These are phyloP conservation scores for Canis aureus DNA, from an alignment of 2,113 vertebrate species.

Conservation along the genomic window DNA sequence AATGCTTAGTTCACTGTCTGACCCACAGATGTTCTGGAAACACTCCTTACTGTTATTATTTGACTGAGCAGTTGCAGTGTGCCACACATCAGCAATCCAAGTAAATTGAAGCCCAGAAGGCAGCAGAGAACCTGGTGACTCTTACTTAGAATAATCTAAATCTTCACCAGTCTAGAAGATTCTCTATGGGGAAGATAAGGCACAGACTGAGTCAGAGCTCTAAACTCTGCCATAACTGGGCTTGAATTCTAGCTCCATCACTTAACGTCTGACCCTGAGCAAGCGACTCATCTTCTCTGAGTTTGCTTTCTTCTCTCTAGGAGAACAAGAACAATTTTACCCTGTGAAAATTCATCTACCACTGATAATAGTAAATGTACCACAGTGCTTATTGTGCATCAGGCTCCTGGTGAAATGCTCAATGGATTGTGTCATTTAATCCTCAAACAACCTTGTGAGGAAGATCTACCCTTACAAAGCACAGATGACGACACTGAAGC, in stretches of 20 bases:
- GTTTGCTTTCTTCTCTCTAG: background rate
- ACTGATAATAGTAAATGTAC: background rate
- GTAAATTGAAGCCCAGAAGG: background rate
- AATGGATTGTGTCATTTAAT: background rate
- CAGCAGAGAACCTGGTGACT: background rate
- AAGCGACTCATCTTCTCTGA: background rate
- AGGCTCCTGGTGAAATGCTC: background rate
- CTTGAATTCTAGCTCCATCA: background rate
- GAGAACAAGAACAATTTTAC: background rate
- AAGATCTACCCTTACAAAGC: background rate
- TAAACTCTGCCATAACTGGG: background rate
- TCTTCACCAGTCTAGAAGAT: constrained; percentile 43
- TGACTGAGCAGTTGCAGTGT: background rate
- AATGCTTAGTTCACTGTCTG: background rate
- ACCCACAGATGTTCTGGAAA: background rate
- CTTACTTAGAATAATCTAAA: background rate
- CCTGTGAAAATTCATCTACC: background rate
- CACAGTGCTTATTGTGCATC: background rate
- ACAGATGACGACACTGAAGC: background rate
- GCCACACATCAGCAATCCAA: background rate
- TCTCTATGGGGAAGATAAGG: background rate
- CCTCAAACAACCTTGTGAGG: background rate
- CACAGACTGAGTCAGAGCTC: background rate
- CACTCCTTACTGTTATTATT: background rate
- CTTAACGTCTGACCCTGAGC: background rate